These are phyloP conservation scores for Leptopilina boulardi DNA, from an alignment of 1,140 invertebrate genomes.

Conservation along the genomic window DNA sequence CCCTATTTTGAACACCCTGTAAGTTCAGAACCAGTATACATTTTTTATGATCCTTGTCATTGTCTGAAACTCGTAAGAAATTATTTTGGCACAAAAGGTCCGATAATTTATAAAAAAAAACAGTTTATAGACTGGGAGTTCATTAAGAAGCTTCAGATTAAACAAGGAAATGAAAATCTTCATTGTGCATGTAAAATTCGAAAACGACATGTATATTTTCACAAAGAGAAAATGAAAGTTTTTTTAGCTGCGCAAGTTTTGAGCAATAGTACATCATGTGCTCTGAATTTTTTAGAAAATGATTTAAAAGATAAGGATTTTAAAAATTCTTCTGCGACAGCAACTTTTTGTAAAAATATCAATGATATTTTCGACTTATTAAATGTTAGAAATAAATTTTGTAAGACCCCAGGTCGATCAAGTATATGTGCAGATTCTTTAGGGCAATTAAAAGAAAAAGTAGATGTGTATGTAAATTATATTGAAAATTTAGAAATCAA, in stretches of 20 bases:
- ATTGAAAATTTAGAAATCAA: constrained; percentile 14
- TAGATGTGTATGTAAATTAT: not conserved
- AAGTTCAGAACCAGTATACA: constrained; percentile 16
- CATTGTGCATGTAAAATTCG: constrained; percentile 31
- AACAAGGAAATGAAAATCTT: too few relatives aligned
- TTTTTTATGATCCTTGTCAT: constrained; percentile 48
- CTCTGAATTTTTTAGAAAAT: constrained; percentile 2
- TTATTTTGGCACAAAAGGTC: constrained; percentile 25
- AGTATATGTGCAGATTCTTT: not conserved
- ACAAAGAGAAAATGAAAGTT: constrained; percentile 52
- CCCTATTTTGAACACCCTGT: constrained; percentile 42
- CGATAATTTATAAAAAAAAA: too few relatives aligned
- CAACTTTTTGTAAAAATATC: constrained; percentile 1
- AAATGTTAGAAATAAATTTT: constrained; percentile 18
- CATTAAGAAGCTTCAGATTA: too few relatives aligned
- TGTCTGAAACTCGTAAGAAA: constrained; percentile 47
- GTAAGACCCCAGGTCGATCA: not conserved
- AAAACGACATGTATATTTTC: constrained; percentile 41
- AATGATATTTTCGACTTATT: constrained; percentile 15
- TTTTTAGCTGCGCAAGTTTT: constrained; percentile 47
- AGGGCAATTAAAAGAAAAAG: not conserved
- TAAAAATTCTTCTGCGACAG: not conserved
- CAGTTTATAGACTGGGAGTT: too few relatives aligned
- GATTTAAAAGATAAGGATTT: not conserved
- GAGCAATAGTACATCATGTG: not conserved